Percentiles rank a stretch among this genome's conserved stretches.
These are phyloP conservation scores for Polypedilum pembai DNA, from an alignment of 1,140 invertebrate genomes.

Conservation along the genomic window DNA sequence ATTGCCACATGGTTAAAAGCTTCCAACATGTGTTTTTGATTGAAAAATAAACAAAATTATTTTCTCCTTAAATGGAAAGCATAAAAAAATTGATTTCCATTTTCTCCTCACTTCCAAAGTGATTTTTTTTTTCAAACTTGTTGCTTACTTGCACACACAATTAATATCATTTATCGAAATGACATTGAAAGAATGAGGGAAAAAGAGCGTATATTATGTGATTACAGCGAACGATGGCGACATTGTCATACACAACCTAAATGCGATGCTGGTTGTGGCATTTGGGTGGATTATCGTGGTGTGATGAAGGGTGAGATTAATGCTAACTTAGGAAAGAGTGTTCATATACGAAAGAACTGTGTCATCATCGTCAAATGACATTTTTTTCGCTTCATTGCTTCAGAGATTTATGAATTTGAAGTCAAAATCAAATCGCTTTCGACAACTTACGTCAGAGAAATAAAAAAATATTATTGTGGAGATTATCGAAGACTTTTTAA, in stretches of 20 bases:
- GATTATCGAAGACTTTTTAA: too few species aligned
- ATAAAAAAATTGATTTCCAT: neutral
- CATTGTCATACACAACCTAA: neutral
- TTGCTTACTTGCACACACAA: neutral
- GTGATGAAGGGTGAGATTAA: neutral
- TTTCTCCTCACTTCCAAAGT: neutral
- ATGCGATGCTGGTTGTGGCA: neutral
- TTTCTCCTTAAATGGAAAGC: neutral
- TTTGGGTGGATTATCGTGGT: too few species aligned
- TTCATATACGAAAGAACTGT: neutral
- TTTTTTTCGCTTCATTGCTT: neutral
- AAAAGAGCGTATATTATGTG: neutral
- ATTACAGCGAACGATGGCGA: neutral
- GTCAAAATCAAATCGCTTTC: neutral
- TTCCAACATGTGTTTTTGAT: neutral
- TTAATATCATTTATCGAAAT: constrained; percentile 13
- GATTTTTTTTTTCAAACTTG: neutral
- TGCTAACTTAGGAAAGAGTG: neutral
- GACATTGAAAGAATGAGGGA: neutral
- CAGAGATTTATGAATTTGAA: too few species aligned
- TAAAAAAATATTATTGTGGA: too few species aligned
- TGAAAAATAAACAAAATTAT: neutral
- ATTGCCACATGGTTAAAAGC: neutral
- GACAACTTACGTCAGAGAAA: neutral
- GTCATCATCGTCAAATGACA: neutral